phyloP scores from a whole-genome alignment of 2,888 invertebrate species.

The Leptinotarsa haldemani region DNA sequence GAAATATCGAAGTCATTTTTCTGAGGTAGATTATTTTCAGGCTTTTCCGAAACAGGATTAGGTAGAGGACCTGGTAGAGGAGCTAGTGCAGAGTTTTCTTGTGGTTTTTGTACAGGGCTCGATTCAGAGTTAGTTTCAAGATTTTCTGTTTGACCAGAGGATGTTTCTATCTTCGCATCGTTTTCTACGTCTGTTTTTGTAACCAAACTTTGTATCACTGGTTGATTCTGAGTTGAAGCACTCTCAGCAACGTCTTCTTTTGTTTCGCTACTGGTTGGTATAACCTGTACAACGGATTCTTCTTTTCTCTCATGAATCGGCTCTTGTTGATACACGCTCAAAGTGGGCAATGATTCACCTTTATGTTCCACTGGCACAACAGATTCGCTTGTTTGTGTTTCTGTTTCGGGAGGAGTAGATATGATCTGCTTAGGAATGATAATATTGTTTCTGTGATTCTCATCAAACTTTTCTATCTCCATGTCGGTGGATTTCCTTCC shows the following conservation, averaged over 20 bases:
- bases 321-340: not conserved
- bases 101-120: not conserved
- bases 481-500: constrained; percentile 56
- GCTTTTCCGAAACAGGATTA: not conserved
- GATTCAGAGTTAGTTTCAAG: not conserved
- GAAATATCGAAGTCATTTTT: not conserved
- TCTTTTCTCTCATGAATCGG: not conserved
- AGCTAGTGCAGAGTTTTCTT: not conserved
- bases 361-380: not conserved
- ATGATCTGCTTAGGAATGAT: constrained; percentile 28
- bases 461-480: constrained; percentile 57
- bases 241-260: not conserved
- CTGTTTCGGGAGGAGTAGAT: not conserved
- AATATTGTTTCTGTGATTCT: constrained; percentile 42
- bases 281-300: not conserved
- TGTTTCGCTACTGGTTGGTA: not conserved
- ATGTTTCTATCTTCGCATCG: not conserved
- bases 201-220: not conserved
- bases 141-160: not conserved
- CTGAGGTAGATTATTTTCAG: not conserved
- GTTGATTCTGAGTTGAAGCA: not conserved
- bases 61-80: not conserved
- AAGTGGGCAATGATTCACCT: not conserved
- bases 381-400: not conserved
- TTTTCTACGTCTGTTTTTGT: not conserved